A percentile compares a stretch with the other conserved stretches of the same genome.
phyloP scores from a whole-genome alignment of 2,888 invertebrate species.

The Sussaba pulchella region DNA sequence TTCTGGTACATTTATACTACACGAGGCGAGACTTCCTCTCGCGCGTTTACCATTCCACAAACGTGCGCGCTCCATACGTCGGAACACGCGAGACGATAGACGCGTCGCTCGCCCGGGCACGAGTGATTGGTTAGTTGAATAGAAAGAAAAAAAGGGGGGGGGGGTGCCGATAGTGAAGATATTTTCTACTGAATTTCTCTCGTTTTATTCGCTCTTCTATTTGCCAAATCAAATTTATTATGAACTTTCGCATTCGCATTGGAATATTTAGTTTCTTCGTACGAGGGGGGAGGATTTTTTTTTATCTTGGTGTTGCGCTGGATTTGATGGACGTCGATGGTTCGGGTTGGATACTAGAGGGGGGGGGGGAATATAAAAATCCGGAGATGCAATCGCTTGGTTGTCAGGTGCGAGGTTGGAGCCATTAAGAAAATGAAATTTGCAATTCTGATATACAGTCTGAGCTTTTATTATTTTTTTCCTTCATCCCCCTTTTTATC shows the following conservation, averaged over 20 bases:
- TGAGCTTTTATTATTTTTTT: slow-evolving; percentile 56
- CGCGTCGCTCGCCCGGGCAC: neutral
- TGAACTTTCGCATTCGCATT: neutral
- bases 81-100: slow-evolving; percentile 26
- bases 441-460: slow-evolving; percentile 74
- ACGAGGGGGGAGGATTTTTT: too few relatives aligned
- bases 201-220: slow-evolving; percentile 16
- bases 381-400: slow-evolving; percentile 44
- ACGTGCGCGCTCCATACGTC: slow-evolving; percentile 31
- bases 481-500: slow-evolving; percentile 34
- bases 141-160: slow-evolving; percentile 23
- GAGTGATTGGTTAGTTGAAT: slow-evolving; percentile 36
- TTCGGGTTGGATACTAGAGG: slow-evolving; percentile 21
- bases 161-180: slow-evolving; percentile 17
- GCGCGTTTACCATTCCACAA: slow-evolving; percentile 45
- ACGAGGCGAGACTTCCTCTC: neutral
- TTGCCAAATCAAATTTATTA: slow-evolving; percentile 39
- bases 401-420: slow-evolving; percentile 40
- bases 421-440: slow-evolving; percentile 82
- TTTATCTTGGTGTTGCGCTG: neutral
- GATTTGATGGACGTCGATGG: slow-evolving; percentile 39
- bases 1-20: slow-evolving; percentile 36
- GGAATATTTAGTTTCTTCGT: slow-evolving; percentile 10
- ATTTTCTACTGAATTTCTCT: slow-evolving; percentile 24
- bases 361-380: slow-evolving; percentile 55